These are phyloP conservation scores for Augochlorella aurata DNA, from an alignment of 2,888 invertebrate species.

Conservation along the genomic window DNA sequence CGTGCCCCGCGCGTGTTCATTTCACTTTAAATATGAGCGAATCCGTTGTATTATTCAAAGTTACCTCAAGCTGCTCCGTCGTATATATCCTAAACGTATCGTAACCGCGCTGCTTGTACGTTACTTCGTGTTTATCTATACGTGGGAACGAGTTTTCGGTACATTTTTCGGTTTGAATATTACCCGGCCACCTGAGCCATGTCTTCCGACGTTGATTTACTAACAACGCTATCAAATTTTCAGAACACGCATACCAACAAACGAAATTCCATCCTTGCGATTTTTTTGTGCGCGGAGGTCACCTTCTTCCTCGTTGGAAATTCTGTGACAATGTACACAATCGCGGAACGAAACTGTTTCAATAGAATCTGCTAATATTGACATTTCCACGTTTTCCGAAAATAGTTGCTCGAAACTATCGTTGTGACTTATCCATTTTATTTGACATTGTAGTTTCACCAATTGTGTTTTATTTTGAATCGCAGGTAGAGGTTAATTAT, in stretches of 20 bases:
- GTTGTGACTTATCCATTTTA: no score
- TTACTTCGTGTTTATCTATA: constrained; percentile 50
- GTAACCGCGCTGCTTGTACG: constrained; percentile 62
- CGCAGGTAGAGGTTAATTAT: no score
- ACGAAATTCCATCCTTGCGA: not conserved
- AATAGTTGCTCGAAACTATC: no score
- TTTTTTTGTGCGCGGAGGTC: not conserved
- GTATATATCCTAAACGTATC: constrained; percentile 70
- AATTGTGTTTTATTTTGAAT: no score
- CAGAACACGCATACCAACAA: not conserved
- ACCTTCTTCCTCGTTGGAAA: not conserved
- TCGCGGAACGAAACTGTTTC: not conserved
- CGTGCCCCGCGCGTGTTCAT: constrained; percentile 22
- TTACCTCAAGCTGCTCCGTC: constrained; percentile 55
- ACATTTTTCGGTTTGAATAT: constrained; percentile 34
- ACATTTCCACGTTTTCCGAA: no score
- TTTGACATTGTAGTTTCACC: no score
- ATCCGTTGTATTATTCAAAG: constrained; percentile 74
- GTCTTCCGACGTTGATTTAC: constrained; percentile 7
- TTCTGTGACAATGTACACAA: not conserved
- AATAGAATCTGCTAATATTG: no score
- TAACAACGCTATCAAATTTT: not conserved
- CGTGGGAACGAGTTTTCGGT: constrained; percentile 45
- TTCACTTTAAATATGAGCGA: constrained; percentile 71
- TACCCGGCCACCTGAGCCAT: constrained; percentile 15